Conservation (phyloP, 2,797 vertebrate species). For the Rhabdophis nuchalis region DNA sequence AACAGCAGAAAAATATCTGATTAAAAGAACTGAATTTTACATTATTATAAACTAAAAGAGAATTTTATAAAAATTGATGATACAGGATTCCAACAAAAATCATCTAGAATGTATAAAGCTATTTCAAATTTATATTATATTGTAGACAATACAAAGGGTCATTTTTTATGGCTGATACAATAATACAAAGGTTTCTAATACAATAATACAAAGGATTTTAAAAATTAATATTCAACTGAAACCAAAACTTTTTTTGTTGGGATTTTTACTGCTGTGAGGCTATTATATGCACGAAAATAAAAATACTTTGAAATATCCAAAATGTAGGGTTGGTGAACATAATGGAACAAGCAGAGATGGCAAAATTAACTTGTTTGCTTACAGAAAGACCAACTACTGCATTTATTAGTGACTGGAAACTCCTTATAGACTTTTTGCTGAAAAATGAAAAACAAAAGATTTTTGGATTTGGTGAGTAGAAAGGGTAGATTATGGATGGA, state of each 20-base stretch:
- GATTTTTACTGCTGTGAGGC: background rate
- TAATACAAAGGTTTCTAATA: background rate
- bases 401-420: background rate
- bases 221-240: background rate
- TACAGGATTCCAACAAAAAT: background rate
- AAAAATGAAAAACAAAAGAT: background rate
- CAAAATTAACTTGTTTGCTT: background rate
- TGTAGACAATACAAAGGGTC: background rate
- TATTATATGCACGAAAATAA: background rate
- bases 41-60: background rate
- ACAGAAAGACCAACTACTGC: background rate
- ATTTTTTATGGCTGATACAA: background rate
- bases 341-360: background rate
- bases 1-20: background rate
- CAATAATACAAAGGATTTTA: background rate
- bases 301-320: background rate
- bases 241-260: background rate
- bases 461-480: background rate
- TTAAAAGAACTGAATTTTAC: background rate
- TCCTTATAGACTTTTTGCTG: background rate
- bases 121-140: background rate
- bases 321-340: background rate
- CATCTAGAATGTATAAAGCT: background rate
- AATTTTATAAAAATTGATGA: background rate
- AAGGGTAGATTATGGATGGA: background rate